These are phyloP conservation scores for Dermatemys mawii DNA, from an alignment of 2,113 vertebrate species.

Conservation along the genomic window DNA sequence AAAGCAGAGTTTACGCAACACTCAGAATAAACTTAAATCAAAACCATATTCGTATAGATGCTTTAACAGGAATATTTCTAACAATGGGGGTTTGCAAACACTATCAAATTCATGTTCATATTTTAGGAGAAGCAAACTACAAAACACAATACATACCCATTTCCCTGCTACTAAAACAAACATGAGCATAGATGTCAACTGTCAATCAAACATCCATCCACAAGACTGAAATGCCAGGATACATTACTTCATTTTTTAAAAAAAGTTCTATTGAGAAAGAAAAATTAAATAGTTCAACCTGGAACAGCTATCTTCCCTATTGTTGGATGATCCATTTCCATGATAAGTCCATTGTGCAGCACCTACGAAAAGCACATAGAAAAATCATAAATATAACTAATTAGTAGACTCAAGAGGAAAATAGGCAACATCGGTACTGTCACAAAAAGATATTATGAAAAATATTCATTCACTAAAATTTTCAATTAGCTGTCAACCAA, in stretches of 20 bases:
- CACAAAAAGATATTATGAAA: neutral
- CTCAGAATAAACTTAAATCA: conserved; percentile 44
- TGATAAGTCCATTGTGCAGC: conserved; percentile 89
- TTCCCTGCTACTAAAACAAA: conserved; percentile 28
- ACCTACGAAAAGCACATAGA: conserved; percentile 79
- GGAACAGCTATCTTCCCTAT: conserved; percentile 88
- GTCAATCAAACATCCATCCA: conserved; percentile 10
- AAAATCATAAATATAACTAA: neutral
- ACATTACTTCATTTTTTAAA: conserved; percentile 24
- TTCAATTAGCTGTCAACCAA: neutral
- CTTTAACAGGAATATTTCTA: conserved; percentile 42
- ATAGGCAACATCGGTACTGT: neutral
- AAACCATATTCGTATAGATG: neutral
- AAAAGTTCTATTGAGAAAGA: conserved; percentile 40
- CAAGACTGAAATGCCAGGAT: conserved; percentile 38
- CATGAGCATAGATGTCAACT: neutral
- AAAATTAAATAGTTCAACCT: conserved; percentile 79
- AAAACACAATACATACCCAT: conserved; percentile 26
- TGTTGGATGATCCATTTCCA: conserved; percentile 92
- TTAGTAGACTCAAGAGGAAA: neutral
- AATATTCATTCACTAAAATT: neutral
- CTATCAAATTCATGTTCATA: conserved; percentile 47
- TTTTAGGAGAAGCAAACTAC: conserved; percentile 30
- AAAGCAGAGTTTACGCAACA: neutral
- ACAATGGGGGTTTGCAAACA: conserved; percentile 33